These are phyloP conservation scores for Nestor notabilis DNA, from an alignment of 2,113 vertebrate species.

Conservation along the genomic window DNA sequence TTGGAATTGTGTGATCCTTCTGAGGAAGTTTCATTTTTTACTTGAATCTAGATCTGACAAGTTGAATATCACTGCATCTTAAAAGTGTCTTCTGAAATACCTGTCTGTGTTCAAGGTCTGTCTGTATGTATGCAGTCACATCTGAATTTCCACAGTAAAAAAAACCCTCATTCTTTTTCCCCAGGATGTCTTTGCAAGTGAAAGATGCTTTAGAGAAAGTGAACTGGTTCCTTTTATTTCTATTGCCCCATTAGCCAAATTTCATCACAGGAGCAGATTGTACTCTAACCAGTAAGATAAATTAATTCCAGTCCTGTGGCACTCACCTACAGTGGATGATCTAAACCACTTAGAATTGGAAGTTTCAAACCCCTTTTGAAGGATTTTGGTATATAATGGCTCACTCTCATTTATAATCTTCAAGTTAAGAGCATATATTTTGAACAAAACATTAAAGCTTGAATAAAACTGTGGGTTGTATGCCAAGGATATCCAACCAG, in stretches of 20 bases:
- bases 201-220: not conserved
- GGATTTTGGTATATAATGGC: not conserved
- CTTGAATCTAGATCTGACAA: not conserved
- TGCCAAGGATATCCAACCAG: not conserved
- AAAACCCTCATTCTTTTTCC: not conserved
- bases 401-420: not conserved
- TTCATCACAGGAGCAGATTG: not conserved
- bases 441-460: not conserved
- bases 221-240: not conserved
- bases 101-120: not conserved
- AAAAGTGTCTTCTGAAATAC: not conserved
- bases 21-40: not conserved
- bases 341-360: not conserved
- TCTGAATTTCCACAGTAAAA: not conserved
- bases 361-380: not conserved
- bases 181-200: not conserved
- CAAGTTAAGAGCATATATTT: not conserved
- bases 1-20: not conserved
- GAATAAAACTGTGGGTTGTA: not conserved
- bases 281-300: not conserved
- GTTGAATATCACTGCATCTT: not conserved
- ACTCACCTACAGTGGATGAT: not conserved
- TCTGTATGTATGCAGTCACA: not conserved
- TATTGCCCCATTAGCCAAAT: not conserved
- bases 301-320: not conserved